Percentiles rank a stretch among this genome's conserved stretches.
These are phyloP conservation scores for Echinometra lucunter DNA, from an alignment of 53 echinoderm and acorn worm genomes.

Conservation along the genomic window DNA sequence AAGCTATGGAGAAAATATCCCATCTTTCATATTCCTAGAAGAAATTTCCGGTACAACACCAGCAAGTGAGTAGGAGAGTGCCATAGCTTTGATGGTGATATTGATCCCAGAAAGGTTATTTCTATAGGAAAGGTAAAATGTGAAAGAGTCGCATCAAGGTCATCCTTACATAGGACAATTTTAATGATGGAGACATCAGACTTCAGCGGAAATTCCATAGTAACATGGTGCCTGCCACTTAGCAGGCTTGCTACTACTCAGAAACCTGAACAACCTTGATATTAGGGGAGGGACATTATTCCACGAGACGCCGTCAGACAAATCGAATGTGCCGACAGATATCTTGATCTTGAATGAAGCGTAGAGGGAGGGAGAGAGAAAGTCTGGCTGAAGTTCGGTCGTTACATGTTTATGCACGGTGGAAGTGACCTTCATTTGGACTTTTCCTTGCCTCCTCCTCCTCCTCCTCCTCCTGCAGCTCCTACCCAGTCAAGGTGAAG, in stretches of 20 bases:
- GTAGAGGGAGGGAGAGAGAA: not conserved
- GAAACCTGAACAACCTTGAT: not conserved
- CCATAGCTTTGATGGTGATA: not conserved
- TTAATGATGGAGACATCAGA: not conserved
- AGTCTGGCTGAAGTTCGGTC: conserved; percentile 30
- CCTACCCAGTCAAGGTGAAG: not conserved
- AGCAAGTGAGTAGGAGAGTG: not conserved
- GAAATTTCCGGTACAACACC: not conserved
- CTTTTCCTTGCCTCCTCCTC: conserved; percentile 45
- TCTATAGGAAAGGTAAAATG: not conserved
- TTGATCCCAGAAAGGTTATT: not conserved
- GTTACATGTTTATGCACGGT: conserved; percentile 55
- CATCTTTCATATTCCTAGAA: not conserved
- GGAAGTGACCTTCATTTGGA: conserved; percentile 40
- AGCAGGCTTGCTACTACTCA: no score
- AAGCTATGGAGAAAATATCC: not conserved
- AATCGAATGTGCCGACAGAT: conserved; percentile 57
- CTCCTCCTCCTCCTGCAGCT: conserved; percentile 12
- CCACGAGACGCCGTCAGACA: conserved; percentile 3
- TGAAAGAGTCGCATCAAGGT: not conserved
- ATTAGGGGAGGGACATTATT: not conserved
- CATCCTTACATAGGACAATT: no score
- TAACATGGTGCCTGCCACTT: not conserved
- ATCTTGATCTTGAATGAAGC: conserved; percentile 55
- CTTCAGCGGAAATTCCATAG: not conserved